Conservation (phyloP, 2,113 vertebrate genomes). For the Leucopternis melanops region DNA sequence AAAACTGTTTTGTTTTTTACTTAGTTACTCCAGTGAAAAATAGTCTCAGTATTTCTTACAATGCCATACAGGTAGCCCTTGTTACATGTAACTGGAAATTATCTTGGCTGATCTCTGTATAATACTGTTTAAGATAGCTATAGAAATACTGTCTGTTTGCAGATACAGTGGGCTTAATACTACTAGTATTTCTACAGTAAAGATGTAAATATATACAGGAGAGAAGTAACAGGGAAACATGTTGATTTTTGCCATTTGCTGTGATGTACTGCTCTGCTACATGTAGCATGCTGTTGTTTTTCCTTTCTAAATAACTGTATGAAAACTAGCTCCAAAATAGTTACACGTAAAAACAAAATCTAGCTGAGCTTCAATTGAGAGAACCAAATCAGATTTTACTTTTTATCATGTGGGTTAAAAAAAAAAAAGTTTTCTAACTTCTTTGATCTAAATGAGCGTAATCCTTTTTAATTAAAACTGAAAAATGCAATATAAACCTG, state of each 20-base stretch:
- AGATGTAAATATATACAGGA: not conserved
- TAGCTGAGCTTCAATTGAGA: not conserved
- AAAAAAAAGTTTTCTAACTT: not conserved
- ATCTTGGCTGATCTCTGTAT: not conserved
- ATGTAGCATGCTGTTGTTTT: not conserved
- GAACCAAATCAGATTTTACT: not conserved
- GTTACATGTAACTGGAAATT: not conserved
- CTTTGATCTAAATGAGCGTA: not conserved
- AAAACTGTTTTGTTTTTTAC: not conserved
- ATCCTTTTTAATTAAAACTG: not conserved
- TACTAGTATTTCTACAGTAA: not conserved
- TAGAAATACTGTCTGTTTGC: not conserved
- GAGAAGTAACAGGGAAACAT: not conserved
- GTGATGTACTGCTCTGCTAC: not conserved
- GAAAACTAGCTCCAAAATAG: not conserved
- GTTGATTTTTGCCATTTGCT: not conserved
- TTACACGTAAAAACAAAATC: not conserved
- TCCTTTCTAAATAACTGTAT: not conserved
- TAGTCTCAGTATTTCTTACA: not conserved
- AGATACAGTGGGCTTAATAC: not conserved
- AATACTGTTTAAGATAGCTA: not conserved
- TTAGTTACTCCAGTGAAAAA: not conserved
- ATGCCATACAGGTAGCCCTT: not conserved
- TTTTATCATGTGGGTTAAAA: not conserved
- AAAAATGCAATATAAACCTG: not conserved